These are phyloP conservation scores for Palythoa caribaeorum DNA, from an alignment of 92 coral and sea anemone genomes.

Conservation along the genomic window DNA sequence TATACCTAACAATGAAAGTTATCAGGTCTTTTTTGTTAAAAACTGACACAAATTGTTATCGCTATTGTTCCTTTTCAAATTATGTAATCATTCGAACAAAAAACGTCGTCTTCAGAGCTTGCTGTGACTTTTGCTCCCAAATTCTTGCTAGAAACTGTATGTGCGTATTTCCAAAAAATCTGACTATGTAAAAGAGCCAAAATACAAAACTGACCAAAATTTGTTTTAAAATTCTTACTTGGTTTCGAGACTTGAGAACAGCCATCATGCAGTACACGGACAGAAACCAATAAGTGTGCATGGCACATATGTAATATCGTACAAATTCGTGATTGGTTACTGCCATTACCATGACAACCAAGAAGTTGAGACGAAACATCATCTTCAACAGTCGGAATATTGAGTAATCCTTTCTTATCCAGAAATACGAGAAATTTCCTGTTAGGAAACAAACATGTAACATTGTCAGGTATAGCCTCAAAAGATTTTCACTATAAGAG, in stretches of 20 bases:
- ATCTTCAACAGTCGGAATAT: slow-evolving; percentile 93
- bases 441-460: background rate
- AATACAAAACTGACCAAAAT: no score
- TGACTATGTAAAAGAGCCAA: no score
- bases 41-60: no score
- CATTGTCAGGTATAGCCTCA: background rate
- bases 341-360: slow-evolving; percentile 99
- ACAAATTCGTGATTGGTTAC: slow-evolving; percentile 99
- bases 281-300: slow-evolving; percentile 99
- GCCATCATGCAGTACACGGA: slow-evolving; percentile 97
- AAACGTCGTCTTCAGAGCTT: no score
- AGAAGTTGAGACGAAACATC: slow-evolving; percentile 99
- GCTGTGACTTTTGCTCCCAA: no score
- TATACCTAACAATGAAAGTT: no score
- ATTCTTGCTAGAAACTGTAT: no score
- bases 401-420: slow-evolving; percentile 93
- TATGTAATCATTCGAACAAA: no score
- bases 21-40: no score
- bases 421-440: slow-evolving; percentile 99
- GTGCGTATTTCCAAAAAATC: no score
- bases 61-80: no score
- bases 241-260: slow-evolving; percentile 79
- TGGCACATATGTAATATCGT: slow-evolving; percentile 98
- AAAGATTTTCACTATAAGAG: no score
- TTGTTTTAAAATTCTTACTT: slow-evolving; percentile 56